phyloP scores from a whole-genome alignment of 2,113 vertebrate species.

The Notarius quadriscutis region DNA sequence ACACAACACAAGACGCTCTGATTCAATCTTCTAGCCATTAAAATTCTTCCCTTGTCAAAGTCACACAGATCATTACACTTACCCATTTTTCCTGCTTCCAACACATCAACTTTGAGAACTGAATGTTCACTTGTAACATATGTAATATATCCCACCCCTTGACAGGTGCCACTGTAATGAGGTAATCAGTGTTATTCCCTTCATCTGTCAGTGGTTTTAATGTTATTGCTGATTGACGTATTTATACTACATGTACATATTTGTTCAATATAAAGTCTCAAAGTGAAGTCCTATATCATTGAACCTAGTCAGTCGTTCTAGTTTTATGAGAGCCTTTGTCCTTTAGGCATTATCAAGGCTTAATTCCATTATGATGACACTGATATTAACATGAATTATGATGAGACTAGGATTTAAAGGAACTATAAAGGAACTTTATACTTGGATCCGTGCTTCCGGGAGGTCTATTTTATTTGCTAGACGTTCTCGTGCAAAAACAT shows the following conservation, averaged over 20 bases:
- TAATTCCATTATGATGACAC: neutral
- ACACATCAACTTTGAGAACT: no score
- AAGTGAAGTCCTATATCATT: neutral
- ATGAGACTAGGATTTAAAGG: neutral
- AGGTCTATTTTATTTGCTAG: slow-evolving; percentile 84
- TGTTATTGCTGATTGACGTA: no score
- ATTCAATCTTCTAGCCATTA: no score
- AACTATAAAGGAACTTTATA: slow-evolving; percentile 40
- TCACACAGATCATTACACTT: no score
- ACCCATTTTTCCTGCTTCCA: no score
- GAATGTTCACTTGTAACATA: no score
- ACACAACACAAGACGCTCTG: no score
- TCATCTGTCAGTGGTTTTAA: neutral
- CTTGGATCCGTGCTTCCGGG: slow-evolving; percentile 84
- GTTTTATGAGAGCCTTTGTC: neutral
- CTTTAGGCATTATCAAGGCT: neutral
- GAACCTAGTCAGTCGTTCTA: neutral
- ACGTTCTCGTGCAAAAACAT: slow-evolving; percentile 82
- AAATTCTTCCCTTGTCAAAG: no score
- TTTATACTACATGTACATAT: neutral
- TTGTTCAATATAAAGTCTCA: neutral
- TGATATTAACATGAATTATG: neutral
- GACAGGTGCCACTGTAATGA: no score
- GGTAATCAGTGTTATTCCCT: no score
- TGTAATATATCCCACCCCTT: no score